These are phyloP conservation scores for Mus pahari DNA, from an alignment of 2,113 vertebrate species.

Conservation along the genomic window DNA sequence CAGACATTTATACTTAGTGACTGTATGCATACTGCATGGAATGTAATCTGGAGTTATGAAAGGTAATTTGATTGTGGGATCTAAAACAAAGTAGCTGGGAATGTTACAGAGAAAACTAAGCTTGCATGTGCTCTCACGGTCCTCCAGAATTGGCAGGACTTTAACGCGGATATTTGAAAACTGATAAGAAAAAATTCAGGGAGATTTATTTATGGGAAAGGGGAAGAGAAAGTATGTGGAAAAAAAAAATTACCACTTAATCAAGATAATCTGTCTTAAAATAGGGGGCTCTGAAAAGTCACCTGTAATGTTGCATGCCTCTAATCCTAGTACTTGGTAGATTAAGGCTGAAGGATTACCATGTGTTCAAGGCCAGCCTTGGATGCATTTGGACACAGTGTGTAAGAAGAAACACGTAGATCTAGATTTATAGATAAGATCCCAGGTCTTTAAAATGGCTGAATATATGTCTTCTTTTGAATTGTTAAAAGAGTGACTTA, in stretches of 20 bases:
- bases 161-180: background rate
- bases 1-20: background rate
- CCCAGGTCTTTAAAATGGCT: background rate
- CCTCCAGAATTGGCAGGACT: background rate
- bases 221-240: background rate
- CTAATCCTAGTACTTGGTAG: background rate
- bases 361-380: background rate
- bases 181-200: background rate
- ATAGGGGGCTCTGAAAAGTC: background rate
- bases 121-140: background rate
- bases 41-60: conserved; percentile 37
- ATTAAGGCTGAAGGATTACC: background rate
- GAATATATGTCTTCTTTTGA: background rate
- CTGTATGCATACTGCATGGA: conserved; percentile 11
- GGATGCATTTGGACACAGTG: background rate
- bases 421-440: background rate
- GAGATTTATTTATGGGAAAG: background rate
- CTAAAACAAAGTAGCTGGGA: background rate
- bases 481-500: background rate
- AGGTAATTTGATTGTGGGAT: conserved; percentile 49
- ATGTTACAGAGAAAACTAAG: background rate
- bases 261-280: conserved; percentile 17
- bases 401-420: background rate
- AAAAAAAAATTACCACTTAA: background rate
- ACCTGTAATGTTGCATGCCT: background rate